phyloP scores from a whole-genome alignment of 2,888 invertebrate species.

The Choristoneura rosaceana region DNA sequence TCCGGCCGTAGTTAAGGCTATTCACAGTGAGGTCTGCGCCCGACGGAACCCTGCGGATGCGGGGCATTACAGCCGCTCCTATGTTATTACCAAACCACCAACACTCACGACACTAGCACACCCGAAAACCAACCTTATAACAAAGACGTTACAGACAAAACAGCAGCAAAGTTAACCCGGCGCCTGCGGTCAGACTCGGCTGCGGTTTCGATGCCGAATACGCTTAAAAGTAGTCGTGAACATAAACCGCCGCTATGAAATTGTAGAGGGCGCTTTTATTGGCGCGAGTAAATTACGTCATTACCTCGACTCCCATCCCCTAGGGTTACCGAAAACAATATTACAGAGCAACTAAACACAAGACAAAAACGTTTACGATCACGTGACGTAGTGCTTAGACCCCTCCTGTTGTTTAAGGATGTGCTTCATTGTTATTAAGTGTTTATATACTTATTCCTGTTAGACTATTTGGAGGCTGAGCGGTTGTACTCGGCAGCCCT shows the following conservation, averaged over 20 bases:
- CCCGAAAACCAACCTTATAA: conserved; percentile 13
- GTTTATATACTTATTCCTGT: not conserved
- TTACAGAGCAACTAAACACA: not conserved
- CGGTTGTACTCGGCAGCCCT: conserved; percentile 1
- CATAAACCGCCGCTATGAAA: conserved; percentile 46
- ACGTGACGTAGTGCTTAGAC: not conserved
- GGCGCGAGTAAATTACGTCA: conserved; percentile 35
- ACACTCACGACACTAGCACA: not conserved
- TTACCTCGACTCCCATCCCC: conserved; percentile 9
- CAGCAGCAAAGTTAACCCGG: not conserved
- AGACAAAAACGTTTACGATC: not conserved
- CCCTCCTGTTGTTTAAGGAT: not conserved
- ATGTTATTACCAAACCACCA: conserved; percentile 54
- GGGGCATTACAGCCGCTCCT: conserved; percentile 60
- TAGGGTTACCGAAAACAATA: conserved; percentile 19
- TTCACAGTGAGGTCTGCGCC: conserved; percentile 1
- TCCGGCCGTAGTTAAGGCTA: not conserved
- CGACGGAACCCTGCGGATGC: conserved; percentile 53
- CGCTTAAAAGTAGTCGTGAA: conserved; percentile 51
- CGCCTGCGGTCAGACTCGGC: conserved; percentile 50
- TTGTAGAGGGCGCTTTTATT: conserved; percentile 44
- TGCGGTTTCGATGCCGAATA: conserved; percentile 55
- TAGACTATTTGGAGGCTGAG: not conserved
- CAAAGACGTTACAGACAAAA: not conserved
- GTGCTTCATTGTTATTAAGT: not conserved